Evolutionary conservation across 2,113 vertebrate genomes (phyloP).

Genomic region (Zosterops lateralis): DNA sequence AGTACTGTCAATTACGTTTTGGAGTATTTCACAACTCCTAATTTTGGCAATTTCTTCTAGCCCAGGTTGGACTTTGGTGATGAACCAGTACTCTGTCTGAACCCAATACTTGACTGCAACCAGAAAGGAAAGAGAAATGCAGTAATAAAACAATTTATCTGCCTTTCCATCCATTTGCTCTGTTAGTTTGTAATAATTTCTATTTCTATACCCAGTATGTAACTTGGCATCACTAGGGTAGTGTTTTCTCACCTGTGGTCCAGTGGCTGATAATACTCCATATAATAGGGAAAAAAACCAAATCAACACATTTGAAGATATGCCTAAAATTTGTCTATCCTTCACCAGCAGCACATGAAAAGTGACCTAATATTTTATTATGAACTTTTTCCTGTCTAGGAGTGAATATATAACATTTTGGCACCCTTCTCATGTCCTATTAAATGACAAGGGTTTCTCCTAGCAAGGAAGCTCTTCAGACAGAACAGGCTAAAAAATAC

Average conservation of each 20-base stretch:
- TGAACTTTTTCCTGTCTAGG: background rate
- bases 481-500: background rate
- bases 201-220: background rate
- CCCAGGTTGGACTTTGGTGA: background rate
- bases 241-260: background rate
- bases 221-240: background rate
- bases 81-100: background rate
- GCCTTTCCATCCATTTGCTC: background rate
- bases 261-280: background rate
- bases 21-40: background rate
- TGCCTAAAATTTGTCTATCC: background rate
- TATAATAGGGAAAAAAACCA: background rate
- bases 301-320: background rate
- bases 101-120: rapidly evolving
- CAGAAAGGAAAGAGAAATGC: background rate
- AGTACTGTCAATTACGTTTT: background rate
- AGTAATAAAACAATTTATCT: background rate
- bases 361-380: background rate
- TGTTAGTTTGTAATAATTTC: background rate
- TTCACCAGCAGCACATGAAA: background rate
- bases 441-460: background rate
- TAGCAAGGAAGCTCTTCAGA: background rate
- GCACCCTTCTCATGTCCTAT: background rate
- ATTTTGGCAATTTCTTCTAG: background rate
- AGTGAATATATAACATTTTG: background rate